Conservation (phyloP, 2,113 vertebrate species). For the Alligator sinensis region DNA sequence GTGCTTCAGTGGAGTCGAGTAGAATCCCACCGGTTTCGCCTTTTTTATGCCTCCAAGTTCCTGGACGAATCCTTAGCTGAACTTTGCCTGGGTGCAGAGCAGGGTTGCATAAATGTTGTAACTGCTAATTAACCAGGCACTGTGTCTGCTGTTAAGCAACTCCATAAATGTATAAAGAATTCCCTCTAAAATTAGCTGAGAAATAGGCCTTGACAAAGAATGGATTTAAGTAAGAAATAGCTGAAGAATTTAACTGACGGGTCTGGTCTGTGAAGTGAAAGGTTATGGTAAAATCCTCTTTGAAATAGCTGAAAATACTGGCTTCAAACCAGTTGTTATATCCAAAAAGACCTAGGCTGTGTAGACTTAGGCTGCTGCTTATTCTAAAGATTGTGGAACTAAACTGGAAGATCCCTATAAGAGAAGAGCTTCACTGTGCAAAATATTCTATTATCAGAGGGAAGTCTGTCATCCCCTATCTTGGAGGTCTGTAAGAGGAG, state of each 20-base stretch:
- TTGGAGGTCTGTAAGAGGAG: too few species aligned
- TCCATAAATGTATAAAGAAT: background rate
- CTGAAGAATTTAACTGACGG: background rate
- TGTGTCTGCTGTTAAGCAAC: background rate
- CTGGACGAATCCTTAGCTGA: slow-evolving; percentile 6
- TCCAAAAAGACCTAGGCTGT: background rate
- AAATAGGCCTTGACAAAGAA: background rate
- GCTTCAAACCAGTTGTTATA: background rate
- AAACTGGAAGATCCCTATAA: accelerated
- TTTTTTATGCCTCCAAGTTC: background rate
- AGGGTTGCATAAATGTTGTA: background rate
- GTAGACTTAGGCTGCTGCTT: background rate
- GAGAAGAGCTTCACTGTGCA: background rate
- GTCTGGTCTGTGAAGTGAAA: background rate
- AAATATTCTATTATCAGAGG: background rate
- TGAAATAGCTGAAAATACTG: background rate
- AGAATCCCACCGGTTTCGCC: too few species aligned
- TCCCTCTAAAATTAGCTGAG: background rate
- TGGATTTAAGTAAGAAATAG: background rate
- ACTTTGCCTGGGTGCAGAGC: background rate
- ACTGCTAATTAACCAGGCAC: slow-evolving; percentile 25
- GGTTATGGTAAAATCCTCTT: background rate
- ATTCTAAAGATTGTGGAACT: background rate
- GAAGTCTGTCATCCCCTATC: background rate
- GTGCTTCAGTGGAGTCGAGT: too few species aligned